Base-by-base conservation (phyloP, 2,888 invertebrate genomes). In the Tetranychus piercei region DNA sequence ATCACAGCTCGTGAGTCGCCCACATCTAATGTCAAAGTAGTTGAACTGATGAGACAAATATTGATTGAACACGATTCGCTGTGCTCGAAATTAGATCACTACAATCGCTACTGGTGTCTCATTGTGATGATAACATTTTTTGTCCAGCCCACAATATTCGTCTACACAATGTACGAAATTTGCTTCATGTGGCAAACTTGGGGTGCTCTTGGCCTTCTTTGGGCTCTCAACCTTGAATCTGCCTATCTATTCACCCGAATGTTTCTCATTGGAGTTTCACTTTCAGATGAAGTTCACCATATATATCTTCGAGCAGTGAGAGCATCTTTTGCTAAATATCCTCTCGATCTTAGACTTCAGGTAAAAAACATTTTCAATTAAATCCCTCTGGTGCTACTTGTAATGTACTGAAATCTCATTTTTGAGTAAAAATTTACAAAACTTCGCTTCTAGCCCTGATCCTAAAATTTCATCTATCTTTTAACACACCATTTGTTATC, bases 251-350 rank as follows among this genome's bases (percentile, higher is more conserved):
- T 69, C 11, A 23, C 34, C 22, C 23, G 69, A 69, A 69, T 69
- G 69, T 69, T 69, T 22, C 22, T 69, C 11, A 23, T 23, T 22
- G 69, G 69, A 7, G 69, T 69, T 23, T 6, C 22, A 6, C 20
- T 69, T 6, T 23, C 20, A 23, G 69, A 69, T 22, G 69, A 69
- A 23, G 22, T 69, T 69, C 69, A 69, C 20, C 69, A 69, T 20
- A 22, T 69, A 11, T 69, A 69, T 22, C 20, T 69, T 11, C 69
- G 69, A 9, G 69, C 69, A 9, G 69, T 69, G 18, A 4, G 69
- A 69, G 69, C 69, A 20, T 69, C 69, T 23, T 69, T 69, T 11
- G 69, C 69, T 22, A 69, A 69, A 69, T 69, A 69, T 69, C 69
- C 69, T 5, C 11, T 69, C 5, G 69, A 69, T 69, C 20, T 69